phyloP scores from a whole-genome alignment of 2,113 vertebrate species.

The Corythornis cristatus region DNA sequence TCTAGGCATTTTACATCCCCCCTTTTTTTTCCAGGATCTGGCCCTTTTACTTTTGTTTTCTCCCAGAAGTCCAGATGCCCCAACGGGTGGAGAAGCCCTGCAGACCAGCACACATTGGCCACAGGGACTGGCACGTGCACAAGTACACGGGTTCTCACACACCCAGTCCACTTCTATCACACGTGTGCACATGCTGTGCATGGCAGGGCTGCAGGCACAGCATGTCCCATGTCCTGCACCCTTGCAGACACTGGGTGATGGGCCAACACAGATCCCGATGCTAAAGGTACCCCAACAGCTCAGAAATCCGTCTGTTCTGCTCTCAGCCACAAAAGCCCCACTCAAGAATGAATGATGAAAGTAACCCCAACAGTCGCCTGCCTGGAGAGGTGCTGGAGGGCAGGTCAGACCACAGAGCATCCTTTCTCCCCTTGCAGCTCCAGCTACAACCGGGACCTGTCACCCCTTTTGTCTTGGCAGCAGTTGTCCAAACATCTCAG shows the following conservation, averaged over 20 bases:
- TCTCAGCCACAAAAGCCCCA: background rate
- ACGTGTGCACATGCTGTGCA: rapidly evolving
- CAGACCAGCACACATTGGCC: background rate
- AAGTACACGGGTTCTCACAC: background rate
- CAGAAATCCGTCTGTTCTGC: background rate
- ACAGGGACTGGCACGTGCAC: background rate
- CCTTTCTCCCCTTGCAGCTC: background rate
- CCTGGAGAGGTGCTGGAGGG: background rate
- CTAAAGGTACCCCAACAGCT: background rate
- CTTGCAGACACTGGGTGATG: rapidly evolving
- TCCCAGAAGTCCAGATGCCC: background rate
- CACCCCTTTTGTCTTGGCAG: background rate
- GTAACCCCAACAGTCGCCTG: background rate
- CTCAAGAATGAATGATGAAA: background rate
- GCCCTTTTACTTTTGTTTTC: background rate
- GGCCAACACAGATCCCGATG: rapidly evolving
- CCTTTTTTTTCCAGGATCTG: background rate
- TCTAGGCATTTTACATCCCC: background rate
- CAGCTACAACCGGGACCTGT: background rate
- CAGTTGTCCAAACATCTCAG: background rate
- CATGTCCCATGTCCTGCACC: rapidly evolving
- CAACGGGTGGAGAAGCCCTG: background rate
- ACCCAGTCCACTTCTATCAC: background rate
- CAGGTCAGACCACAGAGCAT: background rate
- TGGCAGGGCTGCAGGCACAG: background rate